A percentile compares a stretch with the other conserved stretches of the same genome.
These are phyloP conservation scores for Bryconaethiops microstoma DNA, from an alignment of 2,797 vertebrate genomes.

Conservation along the genomic window DNA sequence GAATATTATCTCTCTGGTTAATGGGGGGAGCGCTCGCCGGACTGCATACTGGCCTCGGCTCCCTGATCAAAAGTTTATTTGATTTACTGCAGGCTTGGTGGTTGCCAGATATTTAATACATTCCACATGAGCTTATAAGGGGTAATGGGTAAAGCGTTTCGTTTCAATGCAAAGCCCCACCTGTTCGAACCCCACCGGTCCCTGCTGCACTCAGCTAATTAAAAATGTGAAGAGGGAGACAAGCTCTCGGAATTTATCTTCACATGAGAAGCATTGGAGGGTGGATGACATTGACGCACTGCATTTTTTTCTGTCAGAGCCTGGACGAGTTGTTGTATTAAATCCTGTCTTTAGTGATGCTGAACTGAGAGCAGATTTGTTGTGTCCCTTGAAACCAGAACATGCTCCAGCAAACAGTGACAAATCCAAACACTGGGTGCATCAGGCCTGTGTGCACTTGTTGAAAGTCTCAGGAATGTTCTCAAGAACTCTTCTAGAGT, in stretches of 20 bases:
- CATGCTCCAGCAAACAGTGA: neutral
- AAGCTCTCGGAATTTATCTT: conserved; percentile 19
- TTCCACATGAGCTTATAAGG: conserved; percentile 47
- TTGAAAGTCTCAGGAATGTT: neutral
- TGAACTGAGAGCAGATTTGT: neutral
- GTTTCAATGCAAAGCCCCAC: conserved; percentile 30
- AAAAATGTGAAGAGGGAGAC: conserved; percentile 38
- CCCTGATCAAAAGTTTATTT: conserved; percentile 50
- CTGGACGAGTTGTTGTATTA: neutral
- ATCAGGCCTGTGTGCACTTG: neutral
- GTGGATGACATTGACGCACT: neutral
- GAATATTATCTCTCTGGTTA: conserved; percentile 52
- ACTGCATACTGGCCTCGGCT: conserved; percentile 35
- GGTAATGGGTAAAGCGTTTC: conserved; percentile 51
- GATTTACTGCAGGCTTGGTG: conserved; percentile 54
- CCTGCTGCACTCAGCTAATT: conserved; percentile 56
- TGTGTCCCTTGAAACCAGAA: neutral
- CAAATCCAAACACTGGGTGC: too few species aligned
- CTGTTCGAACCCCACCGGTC: conserved; percentile 42
- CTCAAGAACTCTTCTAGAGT: neutral
- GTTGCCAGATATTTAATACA: conserved; percentile 56
- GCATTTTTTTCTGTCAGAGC: neutral
- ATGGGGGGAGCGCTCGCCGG: conserved; percentile 47
- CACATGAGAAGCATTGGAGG: conserved; percentile 18
- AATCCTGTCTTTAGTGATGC: neutral